Evolutionary conservation across 2,888 invertebrate species (phyloP).

Genomic region (Dichetophora obliterata): DNA sequence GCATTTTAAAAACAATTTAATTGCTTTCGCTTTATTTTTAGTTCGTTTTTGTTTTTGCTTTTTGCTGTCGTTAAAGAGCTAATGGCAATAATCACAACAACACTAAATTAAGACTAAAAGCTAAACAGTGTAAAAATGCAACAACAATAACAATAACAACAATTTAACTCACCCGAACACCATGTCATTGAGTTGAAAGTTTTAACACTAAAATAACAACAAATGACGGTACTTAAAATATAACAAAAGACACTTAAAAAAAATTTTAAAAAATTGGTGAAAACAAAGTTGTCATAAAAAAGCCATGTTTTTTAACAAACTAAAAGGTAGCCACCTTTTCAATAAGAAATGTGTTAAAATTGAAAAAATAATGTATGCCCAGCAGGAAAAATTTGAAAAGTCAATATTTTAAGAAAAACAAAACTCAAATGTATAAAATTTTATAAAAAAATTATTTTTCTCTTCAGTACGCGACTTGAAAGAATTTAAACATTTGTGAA

Average conservation of each 20-base stretch:
- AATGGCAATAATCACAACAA: constrained; percentile 4
- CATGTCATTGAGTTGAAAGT: neutral
- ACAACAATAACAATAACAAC: neutral
- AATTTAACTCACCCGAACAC: neutral
- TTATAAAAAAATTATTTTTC: too few species aligned
- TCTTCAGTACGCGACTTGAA: too few species aligned
- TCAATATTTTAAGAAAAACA: too few species aligned
- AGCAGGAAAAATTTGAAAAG: too few species aligned
- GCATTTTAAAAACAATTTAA: neutral
- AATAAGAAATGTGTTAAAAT: too few species aligned
- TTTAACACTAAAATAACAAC: neutral
- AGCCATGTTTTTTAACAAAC: too few species aligned
- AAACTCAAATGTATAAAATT: too few species aligned
- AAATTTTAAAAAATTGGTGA: neutral
- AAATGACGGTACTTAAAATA: neutral
- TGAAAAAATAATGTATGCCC: too few species aligned
- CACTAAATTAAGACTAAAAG: constrained; percentile 34
- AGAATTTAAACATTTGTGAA: too few species aligned
- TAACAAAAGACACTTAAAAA: neutral
- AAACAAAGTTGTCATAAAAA: neutral
- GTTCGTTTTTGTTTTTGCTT: too few species aligned
- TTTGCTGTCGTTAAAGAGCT: neutral
- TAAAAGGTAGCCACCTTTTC: too few species aligned
- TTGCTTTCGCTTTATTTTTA: too few species aligned
- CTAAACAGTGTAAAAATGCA: constrained; percentile 29